Evolutionary conservation across 2,113 vertebrate genomes (phyloP).

Genomic region (Clupea harengus): DNA sequence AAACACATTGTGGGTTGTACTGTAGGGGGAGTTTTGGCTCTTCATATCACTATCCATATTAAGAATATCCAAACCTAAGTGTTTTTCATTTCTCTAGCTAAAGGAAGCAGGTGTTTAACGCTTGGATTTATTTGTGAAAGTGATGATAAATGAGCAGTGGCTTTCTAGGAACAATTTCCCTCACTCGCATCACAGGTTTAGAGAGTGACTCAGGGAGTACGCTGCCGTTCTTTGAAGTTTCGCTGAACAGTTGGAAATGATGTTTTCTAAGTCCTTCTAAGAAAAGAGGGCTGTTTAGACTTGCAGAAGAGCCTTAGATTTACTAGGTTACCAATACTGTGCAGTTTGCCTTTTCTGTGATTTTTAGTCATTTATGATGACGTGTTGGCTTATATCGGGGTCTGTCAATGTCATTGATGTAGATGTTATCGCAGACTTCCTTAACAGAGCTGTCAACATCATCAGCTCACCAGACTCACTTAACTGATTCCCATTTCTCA

Average conservation of each 20-base stretch:
- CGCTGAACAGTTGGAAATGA: background rate
- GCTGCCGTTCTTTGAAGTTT: background rate
- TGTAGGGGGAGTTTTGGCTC: background rate
- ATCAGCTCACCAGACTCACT: background rate
- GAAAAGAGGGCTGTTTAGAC: no score
- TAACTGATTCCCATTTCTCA: background rate
- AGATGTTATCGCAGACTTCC: background rate
- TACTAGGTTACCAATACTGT: background rate
- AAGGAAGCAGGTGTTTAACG: background rate
- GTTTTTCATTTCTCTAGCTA: background rate
- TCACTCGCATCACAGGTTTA: background rate
- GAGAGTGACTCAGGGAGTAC: background rate
- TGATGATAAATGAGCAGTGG: background rate
- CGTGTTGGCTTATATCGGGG: background rate
- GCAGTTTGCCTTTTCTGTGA: background rate
- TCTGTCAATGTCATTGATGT: background rate
- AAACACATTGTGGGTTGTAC: background rate
- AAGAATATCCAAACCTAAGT: background rate
- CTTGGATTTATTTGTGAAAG: background rate
- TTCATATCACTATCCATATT: background rate
- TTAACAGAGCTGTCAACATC: background rate
- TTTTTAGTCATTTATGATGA: background rate
- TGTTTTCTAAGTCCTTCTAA: background rate
- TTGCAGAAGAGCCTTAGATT: background rate
- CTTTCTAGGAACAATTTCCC: background rate